Conservation (phyloP, 2,113 vertebrate species). For the Cyphomyrus plagiostoma region DNA sequence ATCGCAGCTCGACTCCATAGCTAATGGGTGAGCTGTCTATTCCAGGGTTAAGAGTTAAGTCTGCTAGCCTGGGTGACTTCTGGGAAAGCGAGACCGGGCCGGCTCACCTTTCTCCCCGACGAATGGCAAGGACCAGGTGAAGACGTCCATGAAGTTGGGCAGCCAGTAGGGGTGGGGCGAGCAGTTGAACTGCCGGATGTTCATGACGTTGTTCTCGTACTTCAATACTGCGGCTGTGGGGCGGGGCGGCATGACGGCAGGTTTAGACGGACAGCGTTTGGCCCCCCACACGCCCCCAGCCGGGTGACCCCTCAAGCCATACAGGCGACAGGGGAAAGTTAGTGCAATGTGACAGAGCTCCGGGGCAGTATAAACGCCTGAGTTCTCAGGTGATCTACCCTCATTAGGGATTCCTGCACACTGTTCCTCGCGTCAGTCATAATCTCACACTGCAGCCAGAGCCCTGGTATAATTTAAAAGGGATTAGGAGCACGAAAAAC, state of each 20-base stretch:
- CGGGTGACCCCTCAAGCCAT: not conserved
- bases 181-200: conserved; percentile 7
- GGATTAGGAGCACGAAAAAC: not conserved
- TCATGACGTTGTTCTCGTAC: conserved; percentile 1
- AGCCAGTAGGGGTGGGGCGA: not conserved
- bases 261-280: not conserved
- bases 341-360: not conserved
- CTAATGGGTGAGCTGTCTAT: not conserved
- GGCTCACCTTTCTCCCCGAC: not conserved
- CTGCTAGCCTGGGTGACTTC: not conserved
- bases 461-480: not conserved
- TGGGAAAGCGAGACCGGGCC: not conserved
- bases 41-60: not conserved
- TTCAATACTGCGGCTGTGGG: not conserved
- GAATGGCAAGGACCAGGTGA: not conserved
- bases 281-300: not conserved
- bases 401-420: not conserved
- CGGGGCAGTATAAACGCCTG: not conserved
- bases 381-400: not conserved
- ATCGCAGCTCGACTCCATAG: not conserved
- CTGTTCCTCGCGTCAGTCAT: not conserved
- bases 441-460: not conserved
- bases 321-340: not conserved
- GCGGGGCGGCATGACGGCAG: not conserved
- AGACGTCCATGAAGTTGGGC: conserved; percentile 2